Evolutionary conservation across 2,113 vertebrate species (phyloP).

Genomic region (Ceratotherium simum): DNA sequence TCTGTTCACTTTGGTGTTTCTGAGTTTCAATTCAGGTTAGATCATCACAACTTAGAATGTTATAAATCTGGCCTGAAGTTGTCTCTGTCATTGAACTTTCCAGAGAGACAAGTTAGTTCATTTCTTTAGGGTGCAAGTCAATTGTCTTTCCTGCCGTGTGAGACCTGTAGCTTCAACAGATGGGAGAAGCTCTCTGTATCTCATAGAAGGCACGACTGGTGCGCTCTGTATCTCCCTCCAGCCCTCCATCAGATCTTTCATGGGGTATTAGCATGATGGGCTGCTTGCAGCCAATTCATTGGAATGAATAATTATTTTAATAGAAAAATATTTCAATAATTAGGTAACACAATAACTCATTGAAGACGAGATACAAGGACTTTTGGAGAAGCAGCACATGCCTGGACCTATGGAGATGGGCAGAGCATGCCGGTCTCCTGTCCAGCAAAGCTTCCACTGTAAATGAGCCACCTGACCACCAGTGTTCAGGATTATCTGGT

Average conservation of each 20-base stretch:
- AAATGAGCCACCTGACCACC: neutral
- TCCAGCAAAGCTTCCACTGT: neutral
- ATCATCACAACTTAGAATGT: neutral
- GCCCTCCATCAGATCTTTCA: neutral
- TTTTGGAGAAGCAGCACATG: neutral
- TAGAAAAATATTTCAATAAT: neutral
- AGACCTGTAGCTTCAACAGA: neutral
- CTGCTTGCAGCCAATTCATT: neutral
- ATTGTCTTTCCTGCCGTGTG: neutral
- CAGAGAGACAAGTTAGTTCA: neutral
- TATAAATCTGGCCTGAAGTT: neutral
- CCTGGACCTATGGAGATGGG: neutral
- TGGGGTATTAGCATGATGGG: neutral
- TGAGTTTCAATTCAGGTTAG: neutral
- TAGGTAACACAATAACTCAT: neutral
- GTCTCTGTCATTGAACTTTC: neutral
- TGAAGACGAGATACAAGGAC: neutral
- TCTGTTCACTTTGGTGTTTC: neutral
- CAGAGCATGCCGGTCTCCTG: neutral
- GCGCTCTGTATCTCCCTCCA: neutral
- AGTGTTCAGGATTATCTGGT: neutral
- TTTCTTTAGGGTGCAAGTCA: neutral
- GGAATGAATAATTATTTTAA: neutral
- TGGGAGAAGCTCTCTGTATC: neutral
- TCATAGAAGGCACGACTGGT: neutral